Conservation (phyloP, 2,888 invertebrate genomes). For the Ellobium chinense region DNA sequence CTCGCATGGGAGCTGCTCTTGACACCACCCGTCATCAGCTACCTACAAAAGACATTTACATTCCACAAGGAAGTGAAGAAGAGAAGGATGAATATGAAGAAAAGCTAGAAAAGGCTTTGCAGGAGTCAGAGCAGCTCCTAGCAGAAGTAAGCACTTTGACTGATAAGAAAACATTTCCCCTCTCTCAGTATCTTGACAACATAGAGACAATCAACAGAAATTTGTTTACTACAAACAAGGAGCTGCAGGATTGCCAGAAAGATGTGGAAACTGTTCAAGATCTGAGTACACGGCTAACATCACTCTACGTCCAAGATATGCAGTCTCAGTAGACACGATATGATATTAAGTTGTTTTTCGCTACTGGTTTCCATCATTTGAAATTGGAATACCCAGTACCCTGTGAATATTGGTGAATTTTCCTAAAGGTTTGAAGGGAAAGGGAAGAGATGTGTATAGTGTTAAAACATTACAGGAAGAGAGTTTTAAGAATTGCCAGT, state of each 20-base stretch:
- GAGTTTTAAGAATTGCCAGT: too few species aligned
- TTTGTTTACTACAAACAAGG: not conserved
- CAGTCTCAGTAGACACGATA: constrained; percentile 7
- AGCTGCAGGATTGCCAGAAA: not conserved
- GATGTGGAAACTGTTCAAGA: constrained; percentile 10
- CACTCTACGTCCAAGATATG: constrained; percentile 31
- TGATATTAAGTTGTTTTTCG: too few species aligned
- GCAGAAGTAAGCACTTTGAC: constrained; percentile 53
- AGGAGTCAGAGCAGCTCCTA: constrained; percentile 70
- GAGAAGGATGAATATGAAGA: constrained; percentile 50
- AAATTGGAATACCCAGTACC: too few species aligned
- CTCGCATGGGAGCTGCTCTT: constrained; percentile 63
- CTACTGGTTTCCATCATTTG: too few species aligned
- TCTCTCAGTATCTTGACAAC: constrained; percentile 15
- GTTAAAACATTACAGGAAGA: too few species aligned
- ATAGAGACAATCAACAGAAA: constrained; percentile 19
- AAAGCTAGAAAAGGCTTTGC: constrained; percentile 59
- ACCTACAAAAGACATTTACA: constrained; percentile 65
- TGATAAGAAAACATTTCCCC: not conserved
- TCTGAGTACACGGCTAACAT: constrained; percentile 20
- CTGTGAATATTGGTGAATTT: too few species aligned
- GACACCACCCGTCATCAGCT: constrained; percentile 75
- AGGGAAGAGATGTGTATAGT: too few species aligned
- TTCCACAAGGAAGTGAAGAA: constrained; percentile 66
- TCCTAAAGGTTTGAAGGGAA: too few species aligned